A percentile compares a stretch with the other conserved stretches of the same genome.
Conservation (phyloP, 1,140 invertebrate genomes). For the roundworm (Caenorhabditis elegans) region WBcel235 BX284606.5:10520001-10520500, state of each 20-base stretch:
- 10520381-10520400: conserved; percentile 22
- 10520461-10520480: not conserved
- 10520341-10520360: conserved; percentile 13
- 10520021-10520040: too few species aligned
- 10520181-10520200: too few species aligned
- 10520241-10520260: not conserved
- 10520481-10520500: not conserved
- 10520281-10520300: conserved; percentile 4
- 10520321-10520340: not conserved
- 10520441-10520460: conserved; percentile 30
- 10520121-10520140: too few species aligned
- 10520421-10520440: conserved; percentile 31
- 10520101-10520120: too few species aligned
- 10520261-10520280: not conserved
- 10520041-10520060: too few species aligned
- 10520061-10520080: too few species aligned
- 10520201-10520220: not conserved
- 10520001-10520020: too few species aligned
- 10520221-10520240: not conserved
- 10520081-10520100: too few species aligned
- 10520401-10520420: conserved; percentile 15
- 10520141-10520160: too few species aligned
- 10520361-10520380: not conserved
- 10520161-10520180: too few species aligned
- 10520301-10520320: conserved; percentile 28